Evolutionary conservation across 2,113 vertebrate genomes (phyloP).

Genomic region (Calonectris borealis): DNA sequence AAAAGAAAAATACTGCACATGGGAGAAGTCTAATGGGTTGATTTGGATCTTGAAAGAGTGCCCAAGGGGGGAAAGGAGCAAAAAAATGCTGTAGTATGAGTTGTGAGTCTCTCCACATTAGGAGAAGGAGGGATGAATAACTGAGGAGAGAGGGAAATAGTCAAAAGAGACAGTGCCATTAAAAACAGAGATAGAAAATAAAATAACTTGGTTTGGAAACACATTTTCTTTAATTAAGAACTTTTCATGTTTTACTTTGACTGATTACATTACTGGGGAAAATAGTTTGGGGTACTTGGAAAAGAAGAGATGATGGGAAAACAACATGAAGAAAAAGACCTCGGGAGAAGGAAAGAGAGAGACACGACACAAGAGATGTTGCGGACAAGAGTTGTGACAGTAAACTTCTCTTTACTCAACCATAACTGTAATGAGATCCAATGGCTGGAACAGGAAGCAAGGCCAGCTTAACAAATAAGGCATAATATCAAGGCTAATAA

Average conservation of each 20-base stretch:
- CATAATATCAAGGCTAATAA: neutral
- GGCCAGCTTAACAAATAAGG: neutral
- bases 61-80: neutral
- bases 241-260: neutral
- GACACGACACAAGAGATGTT: neutral
- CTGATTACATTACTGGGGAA: neutral
- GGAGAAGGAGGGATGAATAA: neutral
- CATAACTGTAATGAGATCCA: neutral
- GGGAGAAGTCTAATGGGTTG: neutral
- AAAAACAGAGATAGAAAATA: neutral
- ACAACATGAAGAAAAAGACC: neutral
- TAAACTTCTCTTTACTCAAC: neutral
- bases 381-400: neutral
- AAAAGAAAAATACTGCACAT: fast-evolving
- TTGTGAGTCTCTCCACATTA: neutral
- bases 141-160: neutral
- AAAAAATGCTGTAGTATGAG: neutral
- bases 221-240: neutral
- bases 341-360: neutral
- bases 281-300: neutral
- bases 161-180: neutral
- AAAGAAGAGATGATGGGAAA: neutral
- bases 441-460: neutral
- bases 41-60: neutral
- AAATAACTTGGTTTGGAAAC: neutral